These are phyloP conservation scores for Chloroceryle aenea DNA, from an alignment of 2,113 vertebrate genomes.

Conservation along the genomic window DNA sequence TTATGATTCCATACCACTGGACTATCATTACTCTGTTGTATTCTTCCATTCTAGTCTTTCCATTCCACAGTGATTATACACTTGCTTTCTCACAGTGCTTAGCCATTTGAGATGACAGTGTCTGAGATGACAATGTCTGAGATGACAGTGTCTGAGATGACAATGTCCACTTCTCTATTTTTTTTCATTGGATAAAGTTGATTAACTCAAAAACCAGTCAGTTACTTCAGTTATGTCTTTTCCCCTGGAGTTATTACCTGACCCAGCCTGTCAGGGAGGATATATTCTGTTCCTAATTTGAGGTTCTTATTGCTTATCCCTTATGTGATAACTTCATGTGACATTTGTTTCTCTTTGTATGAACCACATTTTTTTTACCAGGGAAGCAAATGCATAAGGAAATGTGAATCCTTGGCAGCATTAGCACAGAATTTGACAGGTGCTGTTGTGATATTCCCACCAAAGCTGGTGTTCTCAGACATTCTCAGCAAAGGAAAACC, in stretches of 20 bases:
- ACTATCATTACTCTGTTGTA: neutral
- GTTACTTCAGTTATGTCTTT: neutral
- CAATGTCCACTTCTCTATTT: neutral
- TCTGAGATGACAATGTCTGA: neutral
- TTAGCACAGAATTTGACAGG: neutral
- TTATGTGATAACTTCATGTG: neutral
- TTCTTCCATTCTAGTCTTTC: neutral
- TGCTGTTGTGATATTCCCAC: neutral
- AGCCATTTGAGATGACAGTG: neutral
- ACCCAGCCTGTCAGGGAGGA: neutral
- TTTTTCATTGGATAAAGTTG: neutral
- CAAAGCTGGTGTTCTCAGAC: neutral
- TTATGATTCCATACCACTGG: neutral
- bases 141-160: neutral
- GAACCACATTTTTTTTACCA: neutral
- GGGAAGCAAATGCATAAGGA: neutral
- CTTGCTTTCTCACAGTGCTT: neutral
- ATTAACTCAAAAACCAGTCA: fast-evolving
- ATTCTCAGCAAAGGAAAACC: neutral
- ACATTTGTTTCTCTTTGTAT: neutral
- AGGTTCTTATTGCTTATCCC: neutral
- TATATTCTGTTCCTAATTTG: neutral
- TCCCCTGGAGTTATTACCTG: neutral
- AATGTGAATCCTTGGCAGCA: neutral
- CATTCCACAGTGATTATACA: neutral